Evolutionary conservation across 2,797 vertebrate genomes (phyloP), one percentile per base, ranked within the genome.

Genomic region (Sebastes kiyomatsui): DNA sequence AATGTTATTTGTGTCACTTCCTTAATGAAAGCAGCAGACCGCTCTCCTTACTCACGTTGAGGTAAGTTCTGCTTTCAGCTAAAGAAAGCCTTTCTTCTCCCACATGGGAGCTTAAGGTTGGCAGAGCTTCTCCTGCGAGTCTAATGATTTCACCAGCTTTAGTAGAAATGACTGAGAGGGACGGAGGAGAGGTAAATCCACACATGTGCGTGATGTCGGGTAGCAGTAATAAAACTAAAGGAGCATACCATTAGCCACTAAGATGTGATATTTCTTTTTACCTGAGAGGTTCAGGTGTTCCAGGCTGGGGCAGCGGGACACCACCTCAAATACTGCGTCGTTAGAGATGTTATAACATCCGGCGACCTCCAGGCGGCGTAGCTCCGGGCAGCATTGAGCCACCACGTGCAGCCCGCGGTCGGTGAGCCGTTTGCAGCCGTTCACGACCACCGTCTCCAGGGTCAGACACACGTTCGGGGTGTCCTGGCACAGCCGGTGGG

Each of bases 401-500:
- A 99, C 96, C 83, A 97, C 96, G 61, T 97, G 97, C 55, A 99
- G 97, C 49, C 98, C 98, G 10, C 99, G 96, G 95, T 99, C 99
- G 0, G 97, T 99, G 84, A 99, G 97, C 94, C 98, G 94, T 90
- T 97, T 96, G 95, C 99, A 99, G 94, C 98, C 97, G 61, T 95
- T 98, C 77, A 96, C 96, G 67, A 97, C 95, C 82, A 99, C 97
- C 0, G 96, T 97, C 93, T 99, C 98, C 95, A 99, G 93, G 91
- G 98, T 98, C 89, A 99, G 97, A 83, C 99, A 99, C 72, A 99
- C 98, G 54, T 98, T 99, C 2, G 99, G 99, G 1, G 99, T 99
- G 94, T 99, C 98, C 93, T 99, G 99, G 90, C 99, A 99, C 54
- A 99, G 96, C 67, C 98, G 96, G 84, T 97, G 96, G 12, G 99